Evolutionary conservation across 2,888 invertebrate species (phyloP).

Genomic region (Caenorhabditis sinica): DNA sequence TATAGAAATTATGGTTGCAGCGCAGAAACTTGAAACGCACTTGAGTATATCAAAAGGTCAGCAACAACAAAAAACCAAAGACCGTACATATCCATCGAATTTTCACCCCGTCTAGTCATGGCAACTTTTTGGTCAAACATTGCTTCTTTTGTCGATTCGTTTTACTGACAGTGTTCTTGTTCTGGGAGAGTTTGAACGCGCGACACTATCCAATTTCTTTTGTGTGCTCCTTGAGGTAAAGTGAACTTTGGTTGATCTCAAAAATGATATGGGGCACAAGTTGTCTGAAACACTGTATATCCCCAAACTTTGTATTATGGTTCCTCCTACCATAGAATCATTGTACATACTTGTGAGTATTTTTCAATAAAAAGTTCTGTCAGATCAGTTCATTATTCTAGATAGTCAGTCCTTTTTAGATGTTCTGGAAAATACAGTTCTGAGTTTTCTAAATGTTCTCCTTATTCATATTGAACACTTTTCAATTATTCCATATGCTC

Average conservation of each 20-base stretch:
- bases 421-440: no score
- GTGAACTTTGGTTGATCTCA: conserved; percentile 19
- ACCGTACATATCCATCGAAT: conserved; percentile 31
- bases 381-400: no score
- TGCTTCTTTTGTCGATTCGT: conserved; percentile 20
- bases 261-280: no score
- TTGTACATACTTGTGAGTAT: no score
- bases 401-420: no score
- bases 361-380: no score
- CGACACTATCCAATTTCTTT: conserved; percentile 40
- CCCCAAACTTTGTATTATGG: no score
- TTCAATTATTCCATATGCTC: background rate
- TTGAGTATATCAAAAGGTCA: conserved; percentile 60
- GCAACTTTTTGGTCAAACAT: conserved; percentile 46
- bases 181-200: conserved; percentile 33
- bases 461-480: background rate
- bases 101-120: conserved; percentile 22
- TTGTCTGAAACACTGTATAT: no score
- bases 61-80: conserved; percentile 44
- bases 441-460: background rate
- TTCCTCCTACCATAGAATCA: no score
- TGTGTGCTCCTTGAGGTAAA: background rate
- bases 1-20: conserved; percentile 19
- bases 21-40: conserved; percentile 48
- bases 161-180: conserved; percentile 29